Evolutionary conservation across 2,113 vertebrate genomes (phyloP), one percentile per base, ranked within the genome.

Genomic region (Tetrao urogallus): DNA sequence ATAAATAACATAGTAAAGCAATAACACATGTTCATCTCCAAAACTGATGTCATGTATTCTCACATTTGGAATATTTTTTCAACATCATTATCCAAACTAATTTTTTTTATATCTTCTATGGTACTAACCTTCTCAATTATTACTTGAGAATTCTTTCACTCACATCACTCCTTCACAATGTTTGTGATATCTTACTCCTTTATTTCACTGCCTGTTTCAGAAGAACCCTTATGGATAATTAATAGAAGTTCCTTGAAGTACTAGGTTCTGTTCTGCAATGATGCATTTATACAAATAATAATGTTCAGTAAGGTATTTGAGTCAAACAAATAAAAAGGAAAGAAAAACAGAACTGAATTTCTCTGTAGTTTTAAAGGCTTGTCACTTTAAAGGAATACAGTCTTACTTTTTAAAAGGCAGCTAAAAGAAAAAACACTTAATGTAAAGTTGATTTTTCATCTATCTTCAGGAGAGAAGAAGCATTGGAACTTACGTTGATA

Each of bases 151-250:
- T 27, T 70, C 30, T 52, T 73, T 85, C 52, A 85, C 27, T 64
- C 11, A 72, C 4, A 17, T 65, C 38, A 52, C 4, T 3, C 57
- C 25, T 91, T 88, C 36, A 67, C 14, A 34, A 42, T 77, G 11
- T 73, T 69, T 60, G 14, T 87, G 10, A 73, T 8, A 65, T 0
- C 1, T 40, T 13, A 21, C 75, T 78, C 5, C n/a, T 90, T 73
- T 3, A 25, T 34, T 86, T 80, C 32, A 28, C 7, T 56, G 10
- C 40, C 32, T 58, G 11, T 71, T 94, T 83, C 57, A 67, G 40
- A 3, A 82, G 11, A 61, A 64, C 82, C 10, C 2, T 1, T 12
- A 63, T 5, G 1, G 4, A 0, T 9, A 50, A 57, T 58, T 61
- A 57, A 28, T 15, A 47, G 16, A 58, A 66, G 12, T 34, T 52